Base-by-base conservation (phyloP, 2,113 vertebrate genomes). In the Prunella fulvescens region DNA sequence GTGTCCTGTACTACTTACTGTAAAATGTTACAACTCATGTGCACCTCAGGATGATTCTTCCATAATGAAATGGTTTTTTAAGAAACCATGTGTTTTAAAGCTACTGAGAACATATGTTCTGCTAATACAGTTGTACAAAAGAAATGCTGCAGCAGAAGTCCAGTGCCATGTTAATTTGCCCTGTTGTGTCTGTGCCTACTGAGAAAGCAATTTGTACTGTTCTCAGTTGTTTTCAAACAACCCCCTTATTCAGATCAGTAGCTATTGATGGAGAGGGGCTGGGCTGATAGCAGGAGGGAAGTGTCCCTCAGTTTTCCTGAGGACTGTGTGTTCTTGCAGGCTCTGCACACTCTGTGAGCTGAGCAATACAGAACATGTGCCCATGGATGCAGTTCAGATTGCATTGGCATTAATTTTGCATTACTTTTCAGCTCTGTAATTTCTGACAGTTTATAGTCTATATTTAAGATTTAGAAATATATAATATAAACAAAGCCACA, bases 301-400 rank as follows among this genome's bases (percentile, higher is more conserved):
- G 11, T 14, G 20, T 44, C 31, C 40, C 72, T 51, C 29, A 33
- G 18, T 35, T 62, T 90, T 81, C 61, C 51, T 65, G 47, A 66
- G 54, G 67, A 10, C 62, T 83, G 18, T 5, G 1, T 42, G 48
- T 23, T 74, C 3, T 62, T 92, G 35, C 47, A 74, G 73, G 19
- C 29, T 91, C 69, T 81, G 61, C 26, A 53, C 9, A 3, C 19
- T 53, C n/a, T 42, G 17, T 77, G 73, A 92, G 54, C n/a, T 69
- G 42, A 73, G 39, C n/a, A 76, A 9, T 19, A 7, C 37, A 60
- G 11, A 37, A 31, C 23, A 5, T 0, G 0, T 39, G 31, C 67
- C 33, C 18, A 28, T 35, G 61, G 35, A 29, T 2, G 8, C 11
- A 62, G 53, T 45, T 82, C 57, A 29, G 35, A 20, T 58, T 81